Conservation (phyloP, 2,797 vertebrate species). For the Anabacerthia variegaticeps region DNA sequence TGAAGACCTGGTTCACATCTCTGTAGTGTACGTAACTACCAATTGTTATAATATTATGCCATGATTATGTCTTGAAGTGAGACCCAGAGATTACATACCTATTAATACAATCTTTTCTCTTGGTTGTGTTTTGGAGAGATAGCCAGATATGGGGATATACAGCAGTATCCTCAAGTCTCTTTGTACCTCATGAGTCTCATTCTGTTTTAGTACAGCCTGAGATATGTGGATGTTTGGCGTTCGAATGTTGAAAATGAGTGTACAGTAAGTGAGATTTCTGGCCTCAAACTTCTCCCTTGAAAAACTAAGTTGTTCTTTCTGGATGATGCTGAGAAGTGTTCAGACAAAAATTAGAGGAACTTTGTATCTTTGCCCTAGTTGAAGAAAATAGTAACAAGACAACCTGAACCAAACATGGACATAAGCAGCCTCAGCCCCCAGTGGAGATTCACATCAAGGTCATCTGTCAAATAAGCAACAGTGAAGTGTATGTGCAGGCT, state of each 20-base stretch:
- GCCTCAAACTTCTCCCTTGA: constrained; percentile 16
- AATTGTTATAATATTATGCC: background rate
- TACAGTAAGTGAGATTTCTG: constrained; percentile 1
- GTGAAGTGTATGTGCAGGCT: constrained; percentile 27
- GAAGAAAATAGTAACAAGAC: constrained; percentile 57
- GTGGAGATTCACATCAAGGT: constrained; percentile 44
- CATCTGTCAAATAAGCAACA: constrained; percentile 56
- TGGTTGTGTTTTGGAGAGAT: background rate
- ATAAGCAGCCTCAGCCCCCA: constrained; percentile 30
- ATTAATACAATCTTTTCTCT: background rate
- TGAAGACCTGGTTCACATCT: background rate
- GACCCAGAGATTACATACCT: background rate
- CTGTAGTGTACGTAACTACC: background rate
- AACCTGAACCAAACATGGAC: constrained; percentile 58
- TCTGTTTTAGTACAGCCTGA: background rate
- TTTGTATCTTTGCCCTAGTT: constrained; percentile 43
- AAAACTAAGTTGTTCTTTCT: constrained; percentile 39
- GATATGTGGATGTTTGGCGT: background rate
- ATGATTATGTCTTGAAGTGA: background rate
- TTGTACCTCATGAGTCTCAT: background rate
- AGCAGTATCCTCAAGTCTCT: background rate
- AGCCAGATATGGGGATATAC: background rate
- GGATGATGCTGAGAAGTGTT: background rate
- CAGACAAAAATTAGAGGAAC: constrained; percentile 48
- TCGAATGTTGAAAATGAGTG: background rate